Base-by-base conservation (phyloP, 2,797 vertebrate genomes). In the Rhodeus uyekii region DNA sequence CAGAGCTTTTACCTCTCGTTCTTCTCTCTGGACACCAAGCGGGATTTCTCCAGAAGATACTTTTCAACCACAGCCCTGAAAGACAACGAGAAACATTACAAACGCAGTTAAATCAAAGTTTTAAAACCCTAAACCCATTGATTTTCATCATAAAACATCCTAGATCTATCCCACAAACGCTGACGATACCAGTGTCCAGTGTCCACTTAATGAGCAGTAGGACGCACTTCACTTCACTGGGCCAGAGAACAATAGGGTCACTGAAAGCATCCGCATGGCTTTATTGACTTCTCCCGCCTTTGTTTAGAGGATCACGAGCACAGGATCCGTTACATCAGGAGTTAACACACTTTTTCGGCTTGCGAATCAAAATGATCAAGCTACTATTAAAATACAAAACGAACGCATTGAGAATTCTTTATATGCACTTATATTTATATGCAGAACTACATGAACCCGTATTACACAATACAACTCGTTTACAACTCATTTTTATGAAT, bases 31-130 rank as follows among this genome's bases (percentile, higher is more conserved):
- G 98, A 99, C 76, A 99, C 98, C 81, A 99, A 93, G 8, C 98
- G 97, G 87, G 98, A 99, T 90, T 99, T 99, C 92, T 99, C 98
- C 89, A 99, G 95, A 88, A 99, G 95, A 87, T 99, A 99, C 86
- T 99, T 99, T 92, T 99, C 98, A 73, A 99, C 98, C 75, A 99
- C 96, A 36, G 98, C 98, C 88, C 98, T 99, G 79, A 75, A 71
- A 74, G 36, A 50, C 68, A 19, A 18, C 5, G 5, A n/a, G 6
- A 48, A 16, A 34, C 19, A 71, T 2, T 12, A 10, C 46, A 42
- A 12, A 19, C 36, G n/a, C n/a, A n/a, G n/a, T n/a, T n/a, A n/a
- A n/a, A n/a, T n/a, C n/a, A n/a, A n/a, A n/a, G n/a, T n/a, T n/a
- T n/a, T n/a, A n/a, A n/a, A n/a, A n/a, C n/a, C n/a, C n/a, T n/a